Evolutionary conservation across 2,113 vertebrate species (phyloP).

Genomic region (Mesembrinibis cayennensis): DNA sequence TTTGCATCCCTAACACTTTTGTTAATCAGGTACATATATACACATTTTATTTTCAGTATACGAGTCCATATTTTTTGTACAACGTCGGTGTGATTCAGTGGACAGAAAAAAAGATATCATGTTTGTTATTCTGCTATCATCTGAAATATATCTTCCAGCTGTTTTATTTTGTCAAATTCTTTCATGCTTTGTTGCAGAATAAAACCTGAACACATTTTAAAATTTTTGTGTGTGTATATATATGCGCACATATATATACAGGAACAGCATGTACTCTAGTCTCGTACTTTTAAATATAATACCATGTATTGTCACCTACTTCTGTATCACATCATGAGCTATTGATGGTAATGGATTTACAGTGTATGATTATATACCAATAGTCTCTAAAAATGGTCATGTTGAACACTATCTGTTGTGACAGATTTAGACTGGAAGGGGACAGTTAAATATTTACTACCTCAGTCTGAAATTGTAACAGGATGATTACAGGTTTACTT

Average conservation of each 20-base stretch:
- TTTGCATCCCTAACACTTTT: neutral
- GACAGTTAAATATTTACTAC: neutral
- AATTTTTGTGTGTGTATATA: neutral
- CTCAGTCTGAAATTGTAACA: neutral
- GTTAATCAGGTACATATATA: neutral
- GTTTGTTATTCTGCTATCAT: neutral
- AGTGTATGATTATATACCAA: neutral
- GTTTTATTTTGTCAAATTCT: neutral
- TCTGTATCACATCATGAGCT: neutral
- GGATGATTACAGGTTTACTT: neutral
- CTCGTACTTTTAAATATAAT: neutral
- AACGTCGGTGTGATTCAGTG: neutral
- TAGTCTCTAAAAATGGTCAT: neutral
- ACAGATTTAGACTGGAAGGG: neutral
- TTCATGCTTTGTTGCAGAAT: neutral
- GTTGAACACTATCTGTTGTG: neutral
- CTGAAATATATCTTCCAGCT: neutral
- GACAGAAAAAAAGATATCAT: neutral
- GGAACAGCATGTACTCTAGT: neutral
- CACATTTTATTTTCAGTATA: neutral
- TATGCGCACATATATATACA: neutral
- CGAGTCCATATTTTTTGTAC: neutral
- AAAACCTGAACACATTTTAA: neutral
- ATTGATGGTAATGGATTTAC: neutral
- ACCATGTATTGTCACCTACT: neutral